Conservation (phyloP, 2,113 vertebrate genomes). For the Carassius gibelio region DNA sequence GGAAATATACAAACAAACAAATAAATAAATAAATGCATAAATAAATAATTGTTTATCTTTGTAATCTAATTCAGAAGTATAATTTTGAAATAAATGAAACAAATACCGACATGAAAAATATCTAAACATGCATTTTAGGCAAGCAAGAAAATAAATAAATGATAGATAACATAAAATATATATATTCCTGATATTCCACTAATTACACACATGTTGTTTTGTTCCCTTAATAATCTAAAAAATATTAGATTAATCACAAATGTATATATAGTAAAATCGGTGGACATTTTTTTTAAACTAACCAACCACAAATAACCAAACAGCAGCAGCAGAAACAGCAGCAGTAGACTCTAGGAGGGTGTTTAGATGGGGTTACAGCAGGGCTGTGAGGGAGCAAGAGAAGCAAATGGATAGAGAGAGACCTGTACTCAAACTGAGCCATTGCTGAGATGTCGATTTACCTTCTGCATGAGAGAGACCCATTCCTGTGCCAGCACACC, state of each 20-base stretch:
- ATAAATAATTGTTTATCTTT: background rate
- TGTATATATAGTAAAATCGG: background rate
- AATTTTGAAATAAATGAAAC: background rate
- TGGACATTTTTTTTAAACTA: conserved; percentile 7
- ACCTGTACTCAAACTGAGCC: background rate
- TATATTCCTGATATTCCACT: too few species aligned
- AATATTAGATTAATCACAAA: background rate
- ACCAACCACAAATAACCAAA: conserved; percentile 17
- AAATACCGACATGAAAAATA: too few species aligned
- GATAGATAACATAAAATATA: too few species aligned
- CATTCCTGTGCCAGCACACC: conserved; percentile 30
- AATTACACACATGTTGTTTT: background rate
- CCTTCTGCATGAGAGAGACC: background rate
- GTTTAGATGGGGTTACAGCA: background rate
- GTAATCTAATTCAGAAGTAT: background rate
- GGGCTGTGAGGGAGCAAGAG: background rate
- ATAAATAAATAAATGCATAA: too few species aligned
- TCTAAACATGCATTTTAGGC: background rate
- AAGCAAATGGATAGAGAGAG: background rate
- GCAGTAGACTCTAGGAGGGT: background rate
- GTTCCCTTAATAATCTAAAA: background rate
- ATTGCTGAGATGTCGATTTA: conserved; percentile 5
- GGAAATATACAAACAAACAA: too few species aligned
- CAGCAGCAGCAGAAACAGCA: background rate
- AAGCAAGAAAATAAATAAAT: too few species aligned